Evolutionary conservation across 2,888 invertebrate species (phyloP), one percentile per base, ranked within the genome.

Genomic region (Meteorus cinctellus): DNA sequence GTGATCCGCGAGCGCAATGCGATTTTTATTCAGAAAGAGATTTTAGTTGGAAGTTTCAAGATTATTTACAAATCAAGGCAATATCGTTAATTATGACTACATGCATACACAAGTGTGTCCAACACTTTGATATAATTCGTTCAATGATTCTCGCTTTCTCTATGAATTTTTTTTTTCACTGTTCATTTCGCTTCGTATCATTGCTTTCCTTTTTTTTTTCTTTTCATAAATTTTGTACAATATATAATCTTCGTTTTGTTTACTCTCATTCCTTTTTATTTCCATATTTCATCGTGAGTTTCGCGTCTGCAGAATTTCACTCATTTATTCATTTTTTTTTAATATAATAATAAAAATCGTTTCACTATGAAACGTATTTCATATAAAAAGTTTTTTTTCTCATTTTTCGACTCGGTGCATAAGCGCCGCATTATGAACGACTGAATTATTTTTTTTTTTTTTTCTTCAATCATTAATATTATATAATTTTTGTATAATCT

Each of bases 51-150:
- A 88, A 88, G 86, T 87, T 84, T 81, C 75, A 82, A 82, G 80
- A 83, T 84, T 89, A 90, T 90, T 89, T 90, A 90, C 89, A 89
- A 87, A 88, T 89, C 86, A 89, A 89, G 89, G 89, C 89, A 88
- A 86, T 87, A 82, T 86, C 80, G 83, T 85, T 85, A 85, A 85
- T 86, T 81, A 83, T 82, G 80, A 84, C 82, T 82, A 83, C 83
- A 83, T 83, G 79, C 82, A 81, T 84, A 83, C 81, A 80, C 76
- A 34, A 19, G 76, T 75, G 71, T 78, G 81, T 82, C 81, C 83
- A 82, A 84, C 81, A 82, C 81, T 85, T 81, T 83, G 79, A 19
- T 45, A 82, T 81, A 81, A 80, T 83, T 80, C 81, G 75, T 78
- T 80, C 79, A 80, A 78, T 80, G 81, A 81, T 77, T 75, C 65